phyloP scores from a whole-genome alignment of 1,140 invertebrate species.

The Geopemphigus sp. region DNA sequence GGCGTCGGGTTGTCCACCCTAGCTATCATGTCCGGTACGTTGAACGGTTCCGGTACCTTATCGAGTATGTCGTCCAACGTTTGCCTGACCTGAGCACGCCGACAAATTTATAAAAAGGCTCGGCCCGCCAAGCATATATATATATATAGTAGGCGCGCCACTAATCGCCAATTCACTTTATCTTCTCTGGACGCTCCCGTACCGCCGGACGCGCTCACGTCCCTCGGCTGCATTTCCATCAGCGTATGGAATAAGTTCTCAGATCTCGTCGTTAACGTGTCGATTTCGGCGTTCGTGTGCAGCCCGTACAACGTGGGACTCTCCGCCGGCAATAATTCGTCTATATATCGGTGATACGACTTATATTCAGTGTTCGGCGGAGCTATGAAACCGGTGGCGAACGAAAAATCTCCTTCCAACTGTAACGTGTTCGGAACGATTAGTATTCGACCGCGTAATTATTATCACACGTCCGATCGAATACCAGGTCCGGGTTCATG shows the following conservation, averaged over 20 bases:
- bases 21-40: conserved; percentile 78
- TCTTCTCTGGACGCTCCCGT: conserved; percentile 74
- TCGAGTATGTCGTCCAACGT: conserved; percentile 86
- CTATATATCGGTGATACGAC: conserved; percentile 87
- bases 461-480: no score
- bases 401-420: conserved; percentile 78
- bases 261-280: conserved; percentile 82
- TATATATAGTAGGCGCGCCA: no score
- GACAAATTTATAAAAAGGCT: not conserved
- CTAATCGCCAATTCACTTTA: conserved; percentile 60
- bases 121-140: not conserved
- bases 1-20: conserved; percentile 88
- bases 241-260: conserved; percentile 85
- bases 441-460: no score
- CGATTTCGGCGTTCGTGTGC: conserved; percentile 93
- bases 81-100: conserved; percentile 64
- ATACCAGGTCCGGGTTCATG: conserved; percentile 76
- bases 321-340: conserved; percentile 81
- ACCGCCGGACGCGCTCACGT: conserved; percentile 67
- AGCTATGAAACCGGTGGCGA: conserved; percentile 77
- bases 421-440: conserved; percentile 53
- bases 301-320: conserved; percentile 87
- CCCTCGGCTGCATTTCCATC: conserved; percentile 87
- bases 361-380: conserved; percentile 84
- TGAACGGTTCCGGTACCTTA: conserved; percentile 85